Evolutionary conservation across 2,797 vertebrate species (phyloP), one percentile per base, ranked within the genome.

Genomic region (Coreius guichenoti): DNA sequence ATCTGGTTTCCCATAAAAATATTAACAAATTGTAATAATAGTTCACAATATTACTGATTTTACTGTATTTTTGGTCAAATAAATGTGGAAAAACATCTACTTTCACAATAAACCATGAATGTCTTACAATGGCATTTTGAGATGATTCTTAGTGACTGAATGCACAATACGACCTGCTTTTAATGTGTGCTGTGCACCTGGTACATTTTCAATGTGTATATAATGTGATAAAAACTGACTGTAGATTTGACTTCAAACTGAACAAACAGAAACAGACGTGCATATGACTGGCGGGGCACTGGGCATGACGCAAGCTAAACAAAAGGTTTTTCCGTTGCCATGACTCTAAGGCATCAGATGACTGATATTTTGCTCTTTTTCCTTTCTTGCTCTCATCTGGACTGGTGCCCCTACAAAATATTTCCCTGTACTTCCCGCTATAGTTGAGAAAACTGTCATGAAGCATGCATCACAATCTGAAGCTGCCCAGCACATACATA

Each of bases 311-410:
- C 86, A 87, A 76, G 29, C 72, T 9, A 77, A 82, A 89, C 83
- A 89, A 89, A 87, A 84, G 70, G 39, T 54, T 43, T 21, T 77
- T 87, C 84, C 56, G 75, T 73, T 87, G 67, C 75, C 80, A 83
- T 85, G 82, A 85, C 80, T 77, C 33, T 51, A 81, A 74, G 83
- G 69, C 72, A 83, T 85, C 72, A 84, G 65, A 84, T 89, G 83
- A 87, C 86, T 80, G 83, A 87, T 86, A 80, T 21, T 51, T 80
- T 73, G 47, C 58, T 43, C 51, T 49, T 56, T 47, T 39, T 21
- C 9, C 86, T 49, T 8, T 47, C 56, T 45, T 39, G 49, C 56
- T 73, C 19, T 81, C 33, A 31, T 31, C 39, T 43, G 54, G 47
- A 68, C 69, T 68, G 33, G 47, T 17, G 14, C 73, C 68, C 51